Conservation (phyloP, 2,113 vertebrate genomes). For the Cololabis saira region DNA sequence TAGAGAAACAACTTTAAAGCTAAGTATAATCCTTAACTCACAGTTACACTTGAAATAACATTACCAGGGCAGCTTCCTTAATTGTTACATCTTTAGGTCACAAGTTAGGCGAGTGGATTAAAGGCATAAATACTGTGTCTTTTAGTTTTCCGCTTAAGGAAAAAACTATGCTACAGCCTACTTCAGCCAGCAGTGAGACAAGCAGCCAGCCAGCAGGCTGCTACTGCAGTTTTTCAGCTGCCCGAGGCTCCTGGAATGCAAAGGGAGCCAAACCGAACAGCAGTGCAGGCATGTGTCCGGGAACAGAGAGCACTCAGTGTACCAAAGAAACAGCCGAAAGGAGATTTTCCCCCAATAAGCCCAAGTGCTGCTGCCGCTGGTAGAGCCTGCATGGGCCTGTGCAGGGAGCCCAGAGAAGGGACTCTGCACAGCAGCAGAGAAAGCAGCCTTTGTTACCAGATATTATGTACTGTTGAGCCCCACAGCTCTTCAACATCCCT, state of each 20-base stretch:
- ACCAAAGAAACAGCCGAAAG: constrained; percentile 74
- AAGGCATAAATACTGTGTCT: constrained; percentile 19
- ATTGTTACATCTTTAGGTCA: constrained; percentile 2
- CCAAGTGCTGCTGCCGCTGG: constrained; percentile 60
- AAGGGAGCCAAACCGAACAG: constrained; percentile 71
- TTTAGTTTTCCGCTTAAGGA: constrained; percentile 14
- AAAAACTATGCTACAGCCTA: constrained; percentile 42
- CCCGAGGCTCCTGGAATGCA: constrained; percentile 71
- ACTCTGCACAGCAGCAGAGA: constrained; percentile 63
- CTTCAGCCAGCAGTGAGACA: constrained; percentile 58
- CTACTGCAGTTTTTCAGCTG: constrained; percentile 75
- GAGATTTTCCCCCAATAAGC: constrained; percentile 73
- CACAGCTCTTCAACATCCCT: constrained; percentile 50
- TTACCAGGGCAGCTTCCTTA: not conserved
- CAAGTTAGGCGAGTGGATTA: not conserved
- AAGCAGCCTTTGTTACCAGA: constrained; percentile 71
- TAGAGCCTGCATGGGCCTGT: constrained; percentile 42
- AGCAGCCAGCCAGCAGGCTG: constrained; percentile 68
- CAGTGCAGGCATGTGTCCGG: constrained; percentile 70
- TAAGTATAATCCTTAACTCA: not conserved
- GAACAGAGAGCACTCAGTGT: constrained; percentile 77
- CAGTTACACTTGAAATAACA: not conserved
- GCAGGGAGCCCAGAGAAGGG: constrained; percentile 55
- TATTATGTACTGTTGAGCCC: constrained; percentile 61
- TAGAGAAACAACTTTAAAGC: not conserved